Conservation (phyloP, 2,888 invertebrate genomes). For the Agonum fuliginosum region DNA sequence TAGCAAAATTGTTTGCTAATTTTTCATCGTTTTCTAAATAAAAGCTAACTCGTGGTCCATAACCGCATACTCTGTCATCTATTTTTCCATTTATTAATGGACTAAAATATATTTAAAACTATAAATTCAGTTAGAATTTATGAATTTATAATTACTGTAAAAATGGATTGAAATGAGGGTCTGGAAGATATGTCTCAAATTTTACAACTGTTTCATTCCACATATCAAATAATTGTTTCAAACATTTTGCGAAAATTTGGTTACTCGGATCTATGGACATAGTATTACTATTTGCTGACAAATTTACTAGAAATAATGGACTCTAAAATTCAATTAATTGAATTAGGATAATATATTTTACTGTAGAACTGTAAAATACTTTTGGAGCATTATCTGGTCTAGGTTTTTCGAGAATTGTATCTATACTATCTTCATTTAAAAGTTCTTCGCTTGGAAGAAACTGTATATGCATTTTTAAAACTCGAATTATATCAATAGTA, state of each 20-base stretch:
- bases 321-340: slow-evolving; percentile 74
- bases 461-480: slow-evolving; percentile 75
- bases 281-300: slow-evolving; percentile 70
- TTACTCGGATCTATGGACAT: slow-evolving; percentile 78
- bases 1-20: slow-evolving; percentile 73
- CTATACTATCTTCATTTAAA: slow-evolving; percentile 70
- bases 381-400: slow-evolving; percentile 72
- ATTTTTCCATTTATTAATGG: slow-evolving; percentile 89
- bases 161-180: slow-evolving; percentile 82
- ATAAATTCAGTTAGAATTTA: slow-evolving; percentile 25
- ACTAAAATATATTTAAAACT: slow-evolving; percentile 70
- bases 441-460: slow-evolving; percentile 74
- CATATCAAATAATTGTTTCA: slow-evolving; percentile 78
- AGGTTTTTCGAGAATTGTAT: slow-evolving; percentile 74
- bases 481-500: slow-evolving; percentile 75
- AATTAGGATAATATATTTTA: too few relatives aligned
- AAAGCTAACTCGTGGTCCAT: slow-evolving; percentile 82
- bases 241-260: slow-evolving; percentile 76
- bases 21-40: slow-evolving; percentile 81
- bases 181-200: slow-evolving; percentile 84
- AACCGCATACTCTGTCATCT: slow-evolving; percentile 85
- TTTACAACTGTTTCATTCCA: slow-evolving; percentile 82
- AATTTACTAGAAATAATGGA: slow-evolving; percentile 79
- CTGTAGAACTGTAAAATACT: too few relatives aligned
- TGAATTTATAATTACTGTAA: slow-evolving; percentile 76